phyloP scores from a whole-genome alignment of 1,140 invertebrate genomes.

The Pogonomyrmex barbatus region DNA sequence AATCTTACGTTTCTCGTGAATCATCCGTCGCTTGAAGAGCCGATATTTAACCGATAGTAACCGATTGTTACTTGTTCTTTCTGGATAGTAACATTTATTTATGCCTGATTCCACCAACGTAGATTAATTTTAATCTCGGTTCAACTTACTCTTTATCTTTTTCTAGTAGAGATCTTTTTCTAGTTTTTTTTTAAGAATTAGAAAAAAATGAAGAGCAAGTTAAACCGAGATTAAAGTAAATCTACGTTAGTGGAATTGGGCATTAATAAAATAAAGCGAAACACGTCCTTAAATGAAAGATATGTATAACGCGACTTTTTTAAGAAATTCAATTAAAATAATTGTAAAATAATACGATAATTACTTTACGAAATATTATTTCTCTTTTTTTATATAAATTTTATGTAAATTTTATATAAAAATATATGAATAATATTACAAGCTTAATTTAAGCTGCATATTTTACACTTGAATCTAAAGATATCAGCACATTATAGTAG shows the following conservation, averaged over 20 bases:
- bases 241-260: too few relatives aligned
- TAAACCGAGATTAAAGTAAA: too few relatives aligned
- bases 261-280: not conserved
- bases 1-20: slow-evolving; percentile 62
- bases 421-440: not conserved
- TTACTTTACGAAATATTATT: not conserved
- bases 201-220: too few relatives aligned
- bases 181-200: too few relatives aligned
- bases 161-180: too few relatives aligned
- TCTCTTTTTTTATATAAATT: too few relatives aligned
- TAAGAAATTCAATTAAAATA: not conserved
- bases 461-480: not conserved
- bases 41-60: slow-evolving; percentile 9
- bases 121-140: too few relatives aligned
- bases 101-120: too few relatives aligned
- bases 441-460: not conserved
- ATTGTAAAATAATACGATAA: not conserved
- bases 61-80: not conserved
- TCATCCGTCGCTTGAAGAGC: slow-evolving; percentile 53
- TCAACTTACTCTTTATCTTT: too few relatives aligned
- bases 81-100: too few relatives aligned
- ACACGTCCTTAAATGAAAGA: not conserved
- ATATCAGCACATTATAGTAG: not conserved
- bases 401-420: not conserved
- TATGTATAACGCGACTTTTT: not conserved